Evolutionary conservation across 2,888 invertebrate species (phyloP).

Genomic region (Baronia brevicornis): DNA sequence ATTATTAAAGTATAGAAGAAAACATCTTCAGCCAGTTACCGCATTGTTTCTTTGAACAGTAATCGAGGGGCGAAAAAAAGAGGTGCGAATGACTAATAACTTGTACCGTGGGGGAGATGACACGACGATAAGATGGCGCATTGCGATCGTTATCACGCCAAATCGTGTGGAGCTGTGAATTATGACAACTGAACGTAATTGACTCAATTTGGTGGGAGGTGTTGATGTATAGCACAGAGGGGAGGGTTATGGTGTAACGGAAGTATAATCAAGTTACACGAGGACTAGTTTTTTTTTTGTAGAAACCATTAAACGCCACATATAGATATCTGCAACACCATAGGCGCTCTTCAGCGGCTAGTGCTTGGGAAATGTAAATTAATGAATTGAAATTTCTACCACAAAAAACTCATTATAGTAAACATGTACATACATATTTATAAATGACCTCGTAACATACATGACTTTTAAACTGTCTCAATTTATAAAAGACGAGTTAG

Average conservation of each 20-base stretch:
- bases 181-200: constrained; percentile 23
- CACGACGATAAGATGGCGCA: constrained; percentile 5
- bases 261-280: constrained; percentile 4
- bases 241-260: background rate
- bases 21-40: background rate
- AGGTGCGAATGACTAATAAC: constrained; percentile 25
- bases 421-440: no score
- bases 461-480: no score
- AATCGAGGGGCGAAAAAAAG: constrained; percentile 8
- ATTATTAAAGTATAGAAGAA: no score
- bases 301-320: background rate
- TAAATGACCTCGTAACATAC: no score
- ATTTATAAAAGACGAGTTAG: no score
- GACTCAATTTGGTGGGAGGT: constrained; percentile 16
- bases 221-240: constrained; percentile 5
- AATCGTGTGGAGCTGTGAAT: constrained; percentile 23
- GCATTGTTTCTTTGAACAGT: background rate
- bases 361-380: no score
- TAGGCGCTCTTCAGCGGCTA: no score
- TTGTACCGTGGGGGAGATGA: constrained; percentile 11
- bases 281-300: constrained; percentile 4
- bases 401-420: no score
- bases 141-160: constrained; percentile 11
- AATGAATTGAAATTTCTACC: no score
- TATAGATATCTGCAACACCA: background rate